Percentiles rank a stretch among this genome's conserved stretches.
Evolutionary conservation across 1,140 invertebrate species (phyloP).

Genomic region (Zophobas atratus): DNA sequence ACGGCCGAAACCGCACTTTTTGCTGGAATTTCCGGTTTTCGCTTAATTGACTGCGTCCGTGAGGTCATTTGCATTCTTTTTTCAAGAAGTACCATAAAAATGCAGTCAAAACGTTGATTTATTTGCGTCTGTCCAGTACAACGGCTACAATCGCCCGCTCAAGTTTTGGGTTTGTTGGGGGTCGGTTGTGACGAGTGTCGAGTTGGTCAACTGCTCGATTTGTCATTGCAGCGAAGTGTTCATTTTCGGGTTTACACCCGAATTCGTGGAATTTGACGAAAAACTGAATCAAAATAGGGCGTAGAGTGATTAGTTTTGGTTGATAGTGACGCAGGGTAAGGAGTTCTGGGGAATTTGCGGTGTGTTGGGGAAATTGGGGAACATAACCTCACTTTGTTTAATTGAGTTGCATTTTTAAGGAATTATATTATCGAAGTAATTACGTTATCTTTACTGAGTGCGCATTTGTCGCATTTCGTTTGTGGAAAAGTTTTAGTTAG

Average conservation of each 20-base stretch:
- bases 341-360: too few species aligned
- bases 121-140: conserved; percentile 23
- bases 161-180: neutral
- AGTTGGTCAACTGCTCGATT: neutral
- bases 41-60: too few species aligned
- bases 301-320: neutral
- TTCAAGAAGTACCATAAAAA: conserved; percentile 1
- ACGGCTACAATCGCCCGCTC: conserved; percentile 13
- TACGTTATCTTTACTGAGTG: too few species aligned
- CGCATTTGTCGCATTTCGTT: neutral
- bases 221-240: conserved; percentile 7
- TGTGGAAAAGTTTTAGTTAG: neutral
- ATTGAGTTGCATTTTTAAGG: too few species aligned
- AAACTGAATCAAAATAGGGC: neutral
- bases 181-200: neutral
- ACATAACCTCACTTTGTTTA: conserved; percentile 9
- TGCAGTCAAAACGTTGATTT: conserved; percentile 12
- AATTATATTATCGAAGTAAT: too few species aligned
- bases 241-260: neutral
- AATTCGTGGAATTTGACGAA: neutral
- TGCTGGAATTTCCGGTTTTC: neutral
- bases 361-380: neutral
- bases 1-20: neutral
- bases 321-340: too few species aligned
- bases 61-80: neutral